A percentile compares a stretch with the other conserved stretches of the same genome.
Evolutionary conservation across 2,888 invertebrate genomes (phyloP).

Genomic region (Drosophila mettleri): DNA sequence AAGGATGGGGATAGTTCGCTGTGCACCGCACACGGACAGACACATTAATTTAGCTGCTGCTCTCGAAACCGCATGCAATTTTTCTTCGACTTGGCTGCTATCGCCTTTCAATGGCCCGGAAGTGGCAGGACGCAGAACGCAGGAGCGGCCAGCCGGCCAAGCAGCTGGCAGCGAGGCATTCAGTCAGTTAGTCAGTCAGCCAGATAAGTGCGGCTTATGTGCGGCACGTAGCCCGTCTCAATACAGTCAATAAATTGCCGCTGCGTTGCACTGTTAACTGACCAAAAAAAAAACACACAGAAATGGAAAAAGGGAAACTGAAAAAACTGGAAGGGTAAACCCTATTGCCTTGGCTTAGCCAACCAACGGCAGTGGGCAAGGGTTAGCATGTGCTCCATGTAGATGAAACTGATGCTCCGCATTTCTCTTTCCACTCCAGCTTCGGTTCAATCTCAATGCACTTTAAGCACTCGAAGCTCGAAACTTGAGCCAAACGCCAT

Average conservation of each 20-base stretch:
- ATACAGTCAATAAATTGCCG: conserved; percentile 78
- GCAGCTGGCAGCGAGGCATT: conserved; percentile 34
- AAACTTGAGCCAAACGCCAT: not conserved
- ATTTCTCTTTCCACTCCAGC: conserved; percentile 45
- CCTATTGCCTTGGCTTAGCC: not conserved
- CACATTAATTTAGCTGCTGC: conserved; percentile 76
- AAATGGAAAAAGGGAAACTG: not conserved
- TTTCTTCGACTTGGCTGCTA: conserved; percentile 71
- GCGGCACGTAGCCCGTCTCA: conserved; percentile 76
- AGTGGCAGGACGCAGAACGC: conserved; percentile 29
- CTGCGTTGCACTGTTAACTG: conserved; percentile 64
- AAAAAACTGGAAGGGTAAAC: not conserved
- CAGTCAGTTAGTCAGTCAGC: conserved; percentile 74
- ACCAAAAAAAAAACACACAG: conserved; percentile 33
- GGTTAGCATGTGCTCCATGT: conserved; percentile 47
- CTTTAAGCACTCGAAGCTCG: conserved; percentile 22
- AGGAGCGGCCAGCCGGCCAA: conserved; percentile 6
- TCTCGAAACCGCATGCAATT: conserved; percentile 78
- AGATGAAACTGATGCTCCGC: conserved; percentile 60
- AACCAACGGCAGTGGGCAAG: not conserved
- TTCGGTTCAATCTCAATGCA: conserved; percentile 31
- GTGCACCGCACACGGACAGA: conserved; percentile 62
- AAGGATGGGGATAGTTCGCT: not conserved
- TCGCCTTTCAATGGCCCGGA: conserved; percentile 75
- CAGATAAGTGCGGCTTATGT: conserved; percentile 80